phyloP scores from a whole-genome alignment of 2,797 vertebrate genomes.

The Delichon dasypus region DNA sequence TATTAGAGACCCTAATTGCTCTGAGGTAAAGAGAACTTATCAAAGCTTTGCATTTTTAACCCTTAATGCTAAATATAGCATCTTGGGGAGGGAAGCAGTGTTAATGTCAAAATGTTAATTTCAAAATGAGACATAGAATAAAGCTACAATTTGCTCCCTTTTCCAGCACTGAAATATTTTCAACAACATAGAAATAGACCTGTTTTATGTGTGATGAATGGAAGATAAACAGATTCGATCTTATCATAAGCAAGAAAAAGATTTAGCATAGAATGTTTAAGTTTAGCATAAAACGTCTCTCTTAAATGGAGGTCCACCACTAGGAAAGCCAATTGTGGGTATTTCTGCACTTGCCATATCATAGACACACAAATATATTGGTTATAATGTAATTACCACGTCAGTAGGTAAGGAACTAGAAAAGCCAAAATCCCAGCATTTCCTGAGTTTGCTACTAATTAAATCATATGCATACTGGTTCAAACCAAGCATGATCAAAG shows the following conservation, averaged over 20 bases:
- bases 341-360: neutral
- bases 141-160: neutral
- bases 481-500: constrained; percentile 35
- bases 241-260: neutral
- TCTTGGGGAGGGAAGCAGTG: accelerated
- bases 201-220: neutral
- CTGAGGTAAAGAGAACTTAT: neutral
- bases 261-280: neutral
- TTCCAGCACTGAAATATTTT: neutral
- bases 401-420: neutral
- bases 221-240: neutral
- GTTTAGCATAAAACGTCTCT: neutral
- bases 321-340: neutral
- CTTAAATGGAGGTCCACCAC: neutral
- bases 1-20: neutral
- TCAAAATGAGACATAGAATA: neutral
- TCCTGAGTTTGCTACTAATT: neutral
- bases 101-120: no score
- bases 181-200: neutral
- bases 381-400: neutral
- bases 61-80: neutral
- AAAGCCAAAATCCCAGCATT: neutral
- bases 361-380: neutral
- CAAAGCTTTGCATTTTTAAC: neutral
- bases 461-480: constrained; percentile 1